Percentiles rank a stretch among this genome's conserved stretches.
These are phyloP conservation scores for Aphis gossypii DNA, from an alignment of 1,140 invertebrate genomes.

Conservation along the genomic window DNA sequence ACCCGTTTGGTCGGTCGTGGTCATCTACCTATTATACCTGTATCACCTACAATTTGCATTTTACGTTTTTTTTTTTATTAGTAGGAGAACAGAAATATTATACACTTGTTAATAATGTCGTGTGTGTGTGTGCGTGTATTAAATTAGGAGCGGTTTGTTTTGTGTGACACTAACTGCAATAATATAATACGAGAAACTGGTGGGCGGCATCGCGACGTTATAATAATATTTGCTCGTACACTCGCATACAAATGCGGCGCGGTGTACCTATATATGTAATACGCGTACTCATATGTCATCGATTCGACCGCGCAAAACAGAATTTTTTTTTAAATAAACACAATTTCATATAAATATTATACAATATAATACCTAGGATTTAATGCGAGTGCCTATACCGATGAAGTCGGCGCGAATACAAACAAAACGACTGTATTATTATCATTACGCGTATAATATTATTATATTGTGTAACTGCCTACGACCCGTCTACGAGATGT, in stretches of 20 bases:
- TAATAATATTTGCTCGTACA: not conserved
- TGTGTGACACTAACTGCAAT: slow-evolving; percentile 3
- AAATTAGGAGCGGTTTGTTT: slow-evolving; percentile 38
- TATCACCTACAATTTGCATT: not conserved
- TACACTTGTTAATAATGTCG: not conserved
- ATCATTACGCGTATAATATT: not conserved
- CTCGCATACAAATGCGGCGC: not conserved
- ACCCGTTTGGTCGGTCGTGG: not conserved
- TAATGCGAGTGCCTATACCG: not conserved
- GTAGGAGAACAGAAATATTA: not conserved
- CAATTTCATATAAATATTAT: not conserved
- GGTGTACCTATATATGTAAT: not conserved
- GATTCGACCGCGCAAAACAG: not conserved
- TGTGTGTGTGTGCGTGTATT: not conserved
- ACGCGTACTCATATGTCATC: too few relatives aligned
- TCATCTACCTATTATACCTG: not conserved
- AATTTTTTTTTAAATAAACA: not conserved
- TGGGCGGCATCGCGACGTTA: not conserved
- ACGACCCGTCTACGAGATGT: not conserved
- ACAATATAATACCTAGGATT: not conserved
- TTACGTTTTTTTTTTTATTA: not conserved
- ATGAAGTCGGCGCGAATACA: not conserved
- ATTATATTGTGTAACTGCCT: not conserved
- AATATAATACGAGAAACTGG: not conserved
- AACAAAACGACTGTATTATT: slow-evolving; percentile 11